Evolutionary conservation across 2,888 invertebrate genomes (phyloP).

Genomic region (Latrodectus elegans): DNA sequence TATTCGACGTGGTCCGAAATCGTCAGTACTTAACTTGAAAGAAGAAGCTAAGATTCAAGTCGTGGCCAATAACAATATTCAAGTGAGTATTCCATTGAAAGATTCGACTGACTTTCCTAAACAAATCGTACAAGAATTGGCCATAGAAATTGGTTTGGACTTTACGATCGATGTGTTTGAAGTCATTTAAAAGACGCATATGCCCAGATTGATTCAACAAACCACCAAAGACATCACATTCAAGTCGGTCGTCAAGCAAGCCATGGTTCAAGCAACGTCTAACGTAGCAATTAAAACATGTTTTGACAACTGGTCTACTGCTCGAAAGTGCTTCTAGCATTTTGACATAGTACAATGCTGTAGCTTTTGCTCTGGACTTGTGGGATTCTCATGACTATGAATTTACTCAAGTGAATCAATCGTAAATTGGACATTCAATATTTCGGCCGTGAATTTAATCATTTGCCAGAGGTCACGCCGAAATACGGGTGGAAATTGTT

Average conservation of each 20-base stretch:
- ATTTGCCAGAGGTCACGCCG: not conserved
- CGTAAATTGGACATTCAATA: slow-evolving; percentile 2
- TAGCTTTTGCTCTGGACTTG: not conserved
- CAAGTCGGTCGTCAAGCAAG: not conserved
- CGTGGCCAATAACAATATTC: not conserved
- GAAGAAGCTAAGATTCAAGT: too few relatives aligned
- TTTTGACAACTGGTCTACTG: not conserved
- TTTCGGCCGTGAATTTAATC: not conserved
- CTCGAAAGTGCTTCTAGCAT: not conserved
- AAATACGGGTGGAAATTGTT: not conserved
- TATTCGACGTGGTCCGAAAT: not conserved
- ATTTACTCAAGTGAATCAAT: not conserved
- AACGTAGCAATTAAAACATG: not conserved
- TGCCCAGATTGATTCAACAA: not conserved
- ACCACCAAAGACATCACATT: not conserved
- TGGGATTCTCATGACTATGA: slow-evolving; percentile 8
- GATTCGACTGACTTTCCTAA: not conserved
- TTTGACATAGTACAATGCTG: not conserved
- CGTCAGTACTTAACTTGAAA: too few relatives aligned
- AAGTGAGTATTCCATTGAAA: not conserved
- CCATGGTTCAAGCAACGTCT: not conserved
- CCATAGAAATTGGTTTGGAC: not conserved
- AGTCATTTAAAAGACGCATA: not conserved
- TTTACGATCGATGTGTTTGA: not conserved
- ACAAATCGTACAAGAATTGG: not conserved